Base-by-base conservation (phyloP, 2,797 vertebrate species). In the Orientallactaga sibirica region DNA sequence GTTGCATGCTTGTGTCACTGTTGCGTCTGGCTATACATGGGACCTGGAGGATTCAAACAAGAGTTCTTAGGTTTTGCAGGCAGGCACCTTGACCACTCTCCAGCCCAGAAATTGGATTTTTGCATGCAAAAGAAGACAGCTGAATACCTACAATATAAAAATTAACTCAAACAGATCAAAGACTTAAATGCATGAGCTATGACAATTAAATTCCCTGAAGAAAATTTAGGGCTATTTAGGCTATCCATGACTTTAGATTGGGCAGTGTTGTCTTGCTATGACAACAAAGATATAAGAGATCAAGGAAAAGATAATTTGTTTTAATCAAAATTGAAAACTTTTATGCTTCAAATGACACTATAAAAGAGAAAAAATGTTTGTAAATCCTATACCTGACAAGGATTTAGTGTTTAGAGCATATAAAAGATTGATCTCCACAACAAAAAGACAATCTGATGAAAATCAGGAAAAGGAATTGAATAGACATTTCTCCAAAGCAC, bases 261-360 rank as follows among this genome's bases (percentile, higher is more conserved):
- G 29, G 41, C 11, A 52, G 67, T 37, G 12, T 77, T 93, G 85
- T 52, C 73, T 73, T 61, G 37, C 18, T 61, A 67, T 37, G n/a
- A 61, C 5, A 93, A 55, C 19, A 33, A 88, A 85, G 88, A n/a
- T 58, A 70, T 16, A 82, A 85, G 52, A 12, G 78, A 75, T 11
- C 27, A 75, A 43, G 67, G 33, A 19, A 82, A 90, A 84, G 1
- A 3, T 3, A 66, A 88, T 68, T 43, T 48, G n/a, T 90, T 11
- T 82, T 91, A 4, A 83, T 86, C 33, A 84, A 88, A 75, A 86
- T 92, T 81, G 27, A 83, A 95, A 71, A 71, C 2, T 33, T 62
- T 19, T 41, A 19, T 66, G 64, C 7, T 83, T 91, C 68, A 78
- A 82, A 86, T 48, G 52, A 88, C 9, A 79, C 52, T 41, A 52